Conservation (phyloP, 2,113 vertebrate genomes). For the Hippocampus comes region DNA sequence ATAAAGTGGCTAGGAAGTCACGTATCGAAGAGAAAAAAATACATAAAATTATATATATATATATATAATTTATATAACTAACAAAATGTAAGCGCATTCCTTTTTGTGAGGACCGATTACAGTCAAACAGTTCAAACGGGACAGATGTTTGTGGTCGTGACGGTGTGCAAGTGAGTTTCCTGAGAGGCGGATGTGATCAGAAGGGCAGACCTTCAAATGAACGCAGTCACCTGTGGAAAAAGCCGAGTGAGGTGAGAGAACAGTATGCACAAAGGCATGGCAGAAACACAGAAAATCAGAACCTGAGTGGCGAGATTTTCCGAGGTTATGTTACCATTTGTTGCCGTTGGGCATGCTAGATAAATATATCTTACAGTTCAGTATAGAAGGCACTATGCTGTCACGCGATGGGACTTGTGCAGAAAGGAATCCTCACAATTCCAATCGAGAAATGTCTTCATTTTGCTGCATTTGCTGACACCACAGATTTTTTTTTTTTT, state of each 20-base stretch:
- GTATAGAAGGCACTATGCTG: slow-evolving; percentile 42
- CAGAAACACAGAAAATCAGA: slow-evolving; percentile 46
- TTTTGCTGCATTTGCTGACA: not conserved
- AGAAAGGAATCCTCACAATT: slow-evolving; percentile 35
- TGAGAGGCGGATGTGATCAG: not conserved
- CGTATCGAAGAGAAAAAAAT: not conserved
- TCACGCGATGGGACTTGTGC: slow-evolving; percentile 53
- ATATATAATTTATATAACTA: too few species aligned
- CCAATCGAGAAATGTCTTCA: slow-evolving; percentile 4
- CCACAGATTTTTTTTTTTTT: too few species aligned
- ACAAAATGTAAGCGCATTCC: too few species aligned
- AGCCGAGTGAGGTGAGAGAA: not conserved
- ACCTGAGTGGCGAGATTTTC: slow-evolving; percentile 61
- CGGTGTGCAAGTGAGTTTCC: slow-evolving; percentile 1
- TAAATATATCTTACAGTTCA: slow-evolving; percentile 50
- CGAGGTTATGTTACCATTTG: slow-evolving; percentile 43
- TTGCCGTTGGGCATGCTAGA: slow-evolving; percentile 45
- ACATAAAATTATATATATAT: too few species aligned
- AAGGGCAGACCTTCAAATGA: not conserved
- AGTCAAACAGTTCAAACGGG: not conserved
- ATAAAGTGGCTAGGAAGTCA: not conserved
- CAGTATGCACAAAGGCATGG: slow-evolving; percentile 3
- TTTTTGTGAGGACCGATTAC: too few species aligned
- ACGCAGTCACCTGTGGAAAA: not conserved
- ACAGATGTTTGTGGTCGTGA: not conserved